Conservation (phyloP, 2,113 vertebrate species). For the Phoxinus phoxinus region DNA sequence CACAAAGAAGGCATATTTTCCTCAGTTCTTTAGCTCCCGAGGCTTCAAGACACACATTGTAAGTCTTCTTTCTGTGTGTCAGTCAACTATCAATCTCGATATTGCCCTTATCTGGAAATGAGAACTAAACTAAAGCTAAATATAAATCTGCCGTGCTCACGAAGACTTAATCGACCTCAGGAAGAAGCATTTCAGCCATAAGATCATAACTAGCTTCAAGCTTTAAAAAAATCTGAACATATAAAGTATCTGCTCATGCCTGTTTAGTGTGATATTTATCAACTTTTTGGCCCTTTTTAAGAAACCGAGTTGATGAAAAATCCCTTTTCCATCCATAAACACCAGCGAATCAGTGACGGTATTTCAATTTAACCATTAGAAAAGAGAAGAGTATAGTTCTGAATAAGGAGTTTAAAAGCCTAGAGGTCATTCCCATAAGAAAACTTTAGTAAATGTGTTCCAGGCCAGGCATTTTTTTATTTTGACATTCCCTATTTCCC, state of each 20-base stretch:
- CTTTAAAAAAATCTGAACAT: conserved; percentile 3
- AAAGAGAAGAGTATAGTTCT: conserved; percentile 1
- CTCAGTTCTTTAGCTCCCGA: conserved; percentile 14
- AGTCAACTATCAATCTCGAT: conserved; percentile 18
- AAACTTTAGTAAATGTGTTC: conserved; percentile 13
- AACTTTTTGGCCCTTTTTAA: not conserved
- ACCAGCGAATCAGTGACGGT: not conserved
- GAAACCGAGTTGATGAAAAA: not conserved
- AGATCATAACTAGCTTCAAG: conserved; percentile 6
- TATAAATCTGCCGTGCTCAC: not conserved
- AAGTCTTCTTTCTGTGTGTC: conserved; percentile 6
- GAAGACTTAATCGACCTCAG: conserved; percentile 10
- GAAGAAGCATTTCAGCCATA: not conserved
- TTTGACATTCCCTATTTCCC: not conserved
- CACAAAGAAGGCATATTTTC: conserved; percentile 8
- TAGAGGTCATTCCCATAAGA: not conserved
- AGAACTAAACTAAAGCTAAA: conserved; percentile 24
- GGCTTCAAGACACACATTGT: not conserved
- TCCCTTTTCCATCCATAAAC: not conserved
- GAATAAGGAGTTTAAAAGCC: conserved; percentile 2
- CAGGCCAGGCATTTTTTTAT: not conserved
- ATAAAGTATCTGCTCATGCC: not conserved
- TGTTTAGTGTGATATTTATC: not conserved
- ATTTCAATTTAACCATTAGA: not conserved
- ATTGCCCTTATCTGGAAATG: conserved; percentile 12